Conservation (phyloP, 2,113 vertebrate species). For the Scopus umbretta region DNA sequence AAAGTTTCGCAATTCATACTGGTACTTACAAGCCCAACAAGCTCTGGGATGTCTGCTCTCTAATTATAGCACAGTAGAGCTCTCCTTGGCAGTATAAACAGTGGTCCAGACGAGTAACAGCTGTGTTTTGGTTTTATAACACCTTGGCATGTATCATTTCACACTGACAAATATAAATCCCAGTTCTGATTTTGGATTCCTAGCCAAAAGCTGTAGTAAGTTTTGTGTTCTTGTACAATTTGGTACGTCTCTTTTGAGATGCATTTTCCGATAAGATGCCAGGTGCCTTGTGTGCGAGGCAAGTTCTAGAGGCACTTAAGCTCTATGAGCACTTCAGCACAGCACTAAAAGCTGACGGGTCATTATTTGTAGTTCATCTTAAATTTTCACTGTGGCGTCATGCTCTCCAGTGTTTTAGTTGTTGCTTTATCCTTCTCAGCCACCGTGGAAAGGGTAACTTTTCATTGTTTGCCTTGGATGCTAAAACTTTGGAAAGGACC, state of each 20-base stretch:
- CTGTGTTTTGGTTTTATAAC: background rate
- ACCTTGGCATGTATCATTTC: background rate
- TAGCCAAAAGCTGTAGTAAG: background rate
- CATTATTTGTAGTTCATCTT: background rate
- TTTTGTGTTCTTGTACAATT: background rate
- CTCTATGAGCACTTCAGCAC: background rate
- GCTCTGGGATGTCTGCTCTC: background rate
- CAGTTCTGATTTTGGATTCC: background rate
- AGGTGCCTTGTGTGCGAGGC: background rate
- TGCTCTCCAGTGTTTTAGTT: background rate
- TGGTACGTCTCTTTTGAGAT: background rate
- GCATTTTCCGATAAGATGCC: background rate
- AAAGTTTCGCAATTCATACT: background rate
- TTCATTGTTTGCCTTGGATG: background rate
- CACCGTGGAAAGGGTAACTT: background rate
- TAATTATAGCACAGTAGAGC: background rate
- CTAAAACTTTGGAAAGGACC: background rate
- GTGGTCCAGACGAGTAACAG: background rate
- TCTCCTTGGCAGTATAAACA: background rate
- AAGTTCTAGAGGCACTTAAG: background rate
- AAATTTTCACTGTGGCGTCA: background rate
- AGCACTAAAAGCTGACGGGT: background rate
- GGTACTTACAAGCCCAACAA: background rate
- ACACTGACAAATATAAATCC: background rate
- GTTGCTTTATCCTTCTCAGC: background rate